These are phyloP conservation scores for Grammomys dolichurus DNA, from an alignment of 2,113 vertebrate species.

Conservation along the genomic window DNA sequence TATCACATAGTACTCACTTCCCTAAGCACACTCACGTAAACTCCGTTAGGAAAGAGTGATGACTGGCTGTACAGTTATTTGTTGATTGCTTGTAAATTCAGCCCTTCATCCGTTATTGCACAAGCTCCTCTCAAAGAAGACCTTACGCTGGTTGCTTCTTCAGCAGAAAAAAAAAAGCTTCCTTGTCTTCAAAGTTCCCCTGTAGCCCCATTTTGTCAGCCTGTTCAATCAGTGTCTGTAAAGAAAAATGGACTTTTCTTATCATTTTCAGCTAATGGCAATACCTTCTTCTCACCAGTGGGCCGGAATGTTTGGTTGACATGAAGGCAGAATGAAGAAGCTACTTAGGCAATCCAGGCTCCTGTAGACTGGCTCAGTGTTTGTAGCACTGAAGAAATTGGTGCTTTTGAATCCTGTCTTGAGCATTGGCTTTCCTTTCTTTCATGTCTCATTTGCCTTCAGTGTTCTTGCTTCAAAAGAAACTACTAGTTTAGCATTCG, in stretches of 20 bases:
- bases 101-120: not conserved
- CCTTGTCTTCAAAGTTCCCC: not conserved
- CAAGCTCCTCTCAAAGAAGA: not conserved
- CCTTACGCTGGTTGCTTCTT: not conserved
- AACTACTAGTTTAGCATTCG: not conserved
- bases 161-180: not conserved
- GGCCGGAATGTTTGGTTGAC: slow-evolving; percentile 1
- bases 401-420: not conserved
- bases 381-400: not conserved
- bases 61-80: slow-evolving; percentile 42
- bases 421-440: not conserved
- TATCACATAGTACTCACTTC: slow-evolving; percentile 21
- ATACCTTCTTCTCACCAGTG: slow-evolving; percentile 31
- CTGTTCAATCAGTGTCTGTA: not conserved
- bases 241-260: slow-evolving; percentile 32
- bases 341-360: not conserved
- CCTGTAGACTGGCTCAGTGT: slow-evolving; percentile 5
- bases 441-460: not conserved
- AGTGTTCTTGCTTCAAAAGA: not conserved
- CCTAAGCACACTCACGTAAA: not conserved
- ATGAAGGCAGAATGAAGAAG: not conserved
- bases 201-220: not conserved
- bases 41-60: not conserved
- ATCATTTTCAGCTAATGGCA: not conserved
- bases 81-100: slow-evolving; percentile 49